A percentile compares a stretch with the other conserved stretches of the same genome.
phyloP scores from a whole-genome alignment of 2,113 vertebrate genomes.

The Cochlearius cochlearius region DNA sequence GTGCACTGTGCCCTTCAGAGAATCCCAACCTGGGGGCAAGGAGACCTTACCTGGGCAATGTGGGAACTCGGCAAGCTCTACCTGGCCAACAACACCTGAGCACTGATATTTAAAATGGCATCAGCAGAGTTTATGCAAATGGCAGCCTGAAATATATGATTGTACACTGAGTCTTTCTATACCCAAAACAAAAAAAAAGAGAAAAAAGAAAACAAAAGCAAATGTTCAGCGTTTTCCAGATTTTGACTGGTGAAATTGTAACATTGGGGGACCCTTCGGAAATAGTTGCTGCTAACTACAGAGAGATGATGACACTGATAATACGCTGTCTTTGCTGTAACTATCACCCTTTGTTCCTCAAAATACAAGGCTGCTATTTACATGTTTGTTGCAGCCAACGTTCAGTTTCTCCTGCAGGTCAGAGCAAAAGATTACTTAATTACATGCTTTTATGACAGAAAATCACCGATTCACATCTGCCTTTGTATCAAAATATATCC shows the following conservation, averaged over 20 bases:
- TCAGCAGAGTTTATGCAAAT: neutral
- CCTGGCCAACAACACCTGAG: neutral
- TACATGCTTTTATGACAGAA: neutral
- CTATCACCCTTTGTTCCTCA: conserved; percentile 9
- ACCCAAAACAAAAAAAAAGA: neutral
- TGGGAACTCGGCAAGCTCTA: neutral
- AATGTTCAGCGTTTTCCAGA: neutral
- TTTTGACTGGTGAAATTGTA: neutral
- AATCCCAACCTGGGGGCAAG: neutral
- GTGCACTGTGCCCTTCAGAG: neutral
- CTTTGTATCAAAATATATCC: neutral
- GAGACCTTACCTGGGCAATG: neutral
- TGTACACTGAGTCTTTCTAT: neutral
- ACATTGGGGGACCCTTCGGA: neutral
- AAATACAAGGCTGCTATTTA: conserved; percentile 8
- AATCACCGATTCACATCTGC: neutral
- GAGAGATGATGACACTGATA: conserved; percentile 26
- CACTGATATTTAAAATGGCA: neutral
- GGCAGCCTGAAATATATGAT: neutral
- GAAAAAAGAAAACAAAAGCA: neutral
- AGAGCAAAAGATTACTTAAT: conserved; percentile 14
- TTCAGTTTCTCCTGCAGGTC: neutral
- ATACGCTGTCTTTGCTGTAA: neutral
- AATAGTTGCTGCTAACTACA: neutral
- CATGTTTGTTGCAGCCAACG: neutral